phyloP scores from a whole-genome alignment of 2,113 vertebrate species.

The Psittacus erithacus region DNA sequence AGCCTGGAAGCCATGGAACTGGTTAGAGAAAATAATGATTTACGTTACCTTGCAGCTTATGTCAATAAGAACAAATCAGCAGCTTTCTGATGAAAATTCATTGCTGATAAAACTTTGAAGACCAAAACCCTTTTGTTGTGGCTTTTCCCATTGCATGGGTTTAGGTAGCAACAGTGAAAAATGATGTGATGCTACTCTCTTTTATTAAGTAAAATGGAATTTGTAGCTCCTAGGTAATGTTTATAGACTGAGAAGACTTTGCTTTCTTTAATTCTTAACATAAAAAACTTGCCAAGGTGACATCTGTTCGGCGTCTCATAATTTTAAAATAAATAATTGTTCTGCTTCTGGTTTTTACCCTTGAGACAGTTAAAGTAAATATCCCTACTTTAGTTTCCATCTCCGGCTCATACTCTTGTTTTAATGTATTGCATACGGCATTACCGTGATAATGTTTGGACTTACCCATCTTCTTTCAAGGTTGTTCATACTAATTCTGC shows the following conservation, averaged over 20 bases:
- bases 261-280: not conserved
- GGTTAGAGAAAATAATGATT: not conserved
- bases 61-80: not conserved
- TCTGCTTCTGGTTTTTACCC: not conserved
- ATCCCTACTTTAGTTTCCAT: not conserved
- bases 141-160: not conserved
- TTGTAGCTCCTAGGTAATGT: not conserved
- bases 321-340: not conserved
- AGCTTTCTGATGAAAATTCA: not conserved
- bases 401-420: not conserved
- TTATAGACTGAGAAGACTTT: not conserved
- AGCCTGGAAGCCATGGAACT: not conserved
- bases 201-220: not conserved
- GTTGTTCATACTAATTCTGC: not conserved
- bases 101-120: not conserved
- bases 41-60: not conserved
- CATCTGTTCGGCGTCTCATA: not conserved
- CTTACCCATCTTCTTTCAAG: not conserved
- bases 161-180: not conserved
- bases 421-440: not conserved
- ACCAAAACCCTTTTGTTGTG: not conserved
- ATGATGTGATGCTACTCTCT: not conserved
- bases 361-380: not conserved
- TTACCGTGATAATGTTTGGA: not conserved
- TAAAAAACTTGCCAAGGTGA: not conserved